A percentile compares a stretch with the other conserved stretches of the same genome.
Conservation (phyloP, 1,140 invertebrate genomes). For the Probaryconus sp. region DNA sequence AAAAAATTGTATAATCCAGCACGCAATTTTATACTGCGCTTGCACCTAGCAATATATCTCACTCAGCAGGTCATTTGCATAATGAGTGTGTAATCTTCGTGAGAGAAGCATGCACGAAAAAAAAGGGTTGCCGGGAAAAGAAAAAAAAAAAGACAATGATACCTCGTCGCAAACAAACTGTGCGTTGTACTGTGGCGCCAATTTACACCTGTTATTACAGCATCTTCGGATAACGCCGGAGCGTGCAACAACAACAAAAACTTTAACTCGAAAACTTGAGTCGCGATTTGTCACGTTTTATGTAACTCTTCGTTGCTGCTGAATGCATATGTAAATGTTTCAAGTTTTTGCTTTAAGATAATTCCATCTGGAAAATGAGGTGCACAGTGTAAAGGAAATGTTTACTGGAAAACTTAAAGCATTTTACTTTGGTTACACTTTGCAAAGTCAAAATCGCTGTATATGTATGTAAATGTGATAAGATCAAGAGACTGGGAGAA, state of each 20-base stretch:
- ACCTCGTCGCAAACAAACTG: slow-evolving; percentile 5
- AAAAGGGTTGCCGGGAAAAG: no score
- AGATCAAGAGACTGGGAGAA: no score
- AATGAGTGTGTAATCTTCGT: slow-evolving; percentile 29
- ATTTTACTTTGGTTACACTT: no score
- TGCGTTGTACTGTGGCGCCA: not conserved
- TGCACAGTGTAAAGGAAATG: not conserved
- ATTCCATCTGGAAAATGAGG: not conserved
- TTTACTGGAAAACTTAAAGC: slow-evolving; percentile 31
- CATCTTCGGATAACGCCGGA: not conserved
- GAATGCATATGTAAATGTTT: slow-evolving; percentile 19
- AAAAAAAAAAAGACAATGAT: slow-evolving; percentile 12
- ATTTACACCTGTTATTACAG: slow-evolving; percentile 26
- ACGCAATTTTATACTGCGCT: slow-evolving; percentile 10
- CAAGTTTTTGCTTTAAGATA: slow-evolving; percentile 19
- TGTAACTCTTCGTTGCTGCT: not conserved
- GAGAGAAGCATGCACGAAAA: slow-evolving; percentile 11
- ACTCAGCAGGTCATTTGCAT: slow-evolving; percentile 26
- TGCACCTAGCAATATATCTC: slow-evolving; percentile 10
- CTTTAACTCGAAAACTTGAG: slow-evolving; percentile 17
- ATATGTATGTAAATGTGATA: no score
- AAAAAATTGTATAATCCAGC: slow-evolving; percentile 15
- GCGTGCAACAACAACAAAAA: not conserved
- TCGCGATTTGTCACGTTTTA: slow-evolving; percentile 24
- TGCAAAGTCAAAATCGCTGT: no score